A percentile compares a stretch with the other conserved stretches of the same genome.
phyloP scores from a whole-genome alignment of 2,888 invertebrate genomes.

The Leucozona laternaria region DNA sequence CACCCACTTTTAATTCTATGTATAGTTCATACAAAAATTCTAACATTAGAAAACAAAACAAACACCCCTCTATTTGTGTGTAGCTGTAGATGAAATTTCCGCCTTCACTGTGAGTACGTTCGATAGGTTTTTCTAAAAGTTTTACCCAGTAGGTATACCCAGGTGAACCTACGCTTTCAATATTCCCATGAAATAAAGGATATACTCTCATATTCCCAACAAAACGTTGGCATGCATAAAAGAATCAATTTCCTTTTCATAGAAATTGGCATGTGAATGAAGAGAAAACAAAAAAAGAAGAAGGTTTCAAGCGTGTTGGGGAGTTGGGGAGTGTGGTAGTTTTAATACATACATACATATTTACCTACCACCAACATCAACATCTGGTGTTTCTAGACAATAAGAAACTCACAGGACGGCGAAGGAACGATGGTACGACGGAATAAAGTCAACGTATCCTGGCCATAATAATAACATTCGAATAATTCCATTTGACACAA shows the following conservation, averaged over 20 bases:
- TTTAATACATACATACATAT: neutral
- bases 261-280: conserved; percentile 27
- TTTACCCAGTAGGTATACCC: neutral
- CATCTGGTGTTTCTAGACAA: conserved; percentile 28
- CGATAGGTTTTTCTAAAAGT: neutral
- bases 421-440: neutral
- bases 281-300: neutral
- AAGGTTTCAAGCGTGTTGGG: neutral
- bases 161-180: conserved; percentile 7
- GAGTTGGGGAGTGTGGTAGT: neutral
- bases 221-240: conserved; percentile 21
- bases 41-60: neutral
- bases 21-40: neutral
- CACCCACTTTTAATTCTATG: neutral
- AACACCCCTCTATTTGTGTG: too few relatives aligned
- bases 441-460: conserved; percentile 17
- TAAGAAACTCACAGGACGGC: conserved; percentile 14
- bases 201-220: neutral
- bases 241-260: conserved; percentile 37
- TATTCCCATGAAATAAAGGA: neutral
- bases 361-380: conserved; percentile 14
- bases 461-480: conserved; percentile 66
- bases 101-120: neutral
- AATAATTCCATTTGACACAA: conserved; percentile 68
- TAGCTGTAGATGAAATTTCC: neutral